phyloP scores from a whole-genome alignment of 2,888 invertebrate species.

The Cataglyphis albicans region DNA sequence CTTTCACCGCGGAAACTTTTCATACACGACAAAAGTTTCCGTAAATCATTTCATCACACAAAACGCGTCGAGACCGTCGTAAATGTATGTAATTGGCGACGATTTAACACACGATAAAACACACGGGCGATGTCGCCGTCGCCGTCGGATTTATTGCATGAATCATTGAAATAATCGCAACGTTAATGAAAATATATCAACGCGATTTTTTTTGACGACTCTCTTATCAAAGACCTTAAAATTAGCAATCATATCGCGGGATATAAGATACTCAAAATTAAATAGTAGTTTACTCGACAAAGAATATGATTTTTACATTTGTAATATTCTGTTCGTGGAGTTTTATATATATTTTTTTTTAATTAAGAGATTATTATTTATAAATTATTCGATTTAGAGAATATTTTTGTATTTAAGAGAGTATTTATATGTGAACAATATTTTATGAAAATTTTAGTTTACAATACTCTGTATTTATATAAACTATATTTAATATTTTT shows the following conservation, averaged over 20 bases:
- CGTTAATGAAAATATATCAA: background rate
- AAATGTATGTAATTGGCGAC: background rate
- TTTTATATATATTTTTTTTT: background rate
- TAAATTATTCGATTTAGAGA: background rate
- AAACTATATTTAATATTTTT: too few relatives aligned
- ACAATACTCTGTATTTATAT: too few relatives aligned
- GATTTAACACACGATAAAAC: slow-evolving; percentile 9
- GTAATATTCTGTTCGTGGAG: background rate
- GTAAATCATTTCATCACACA: slow-evolving; percentile 23
- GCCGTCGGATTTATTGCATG: slow-evolving; percentile 3
- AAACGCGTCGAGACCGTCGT: background rate
- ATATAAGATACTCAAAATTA: background rate
- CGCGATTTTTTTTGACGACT: background rate
- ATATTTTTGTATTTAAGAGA: too few relatives aligned
- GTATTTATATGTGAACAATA: too few relatives aligned
- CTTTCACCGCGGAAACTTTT: slow-evolving; percentile 38
- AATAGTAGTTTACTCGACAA: background rate
- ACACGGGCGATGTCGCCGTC: background rate
- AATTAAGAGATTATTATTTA: background rate
- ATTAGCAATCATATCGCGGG: background rate
- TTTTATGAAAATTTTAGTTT: too few relatives aligned
- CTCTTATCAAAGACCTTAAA: background rate
- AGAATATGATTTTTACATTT: background rate
- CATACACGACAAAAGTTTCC: slow-evolving; percentile 16
- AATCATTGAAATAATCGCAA: slow-evolving; percentile 18